Evolutionary conservation across 1,140 invertebrate species (phyloP), one percentile per base, ranked within the genome.

Genomic region (Manduca sexta): DNA sequence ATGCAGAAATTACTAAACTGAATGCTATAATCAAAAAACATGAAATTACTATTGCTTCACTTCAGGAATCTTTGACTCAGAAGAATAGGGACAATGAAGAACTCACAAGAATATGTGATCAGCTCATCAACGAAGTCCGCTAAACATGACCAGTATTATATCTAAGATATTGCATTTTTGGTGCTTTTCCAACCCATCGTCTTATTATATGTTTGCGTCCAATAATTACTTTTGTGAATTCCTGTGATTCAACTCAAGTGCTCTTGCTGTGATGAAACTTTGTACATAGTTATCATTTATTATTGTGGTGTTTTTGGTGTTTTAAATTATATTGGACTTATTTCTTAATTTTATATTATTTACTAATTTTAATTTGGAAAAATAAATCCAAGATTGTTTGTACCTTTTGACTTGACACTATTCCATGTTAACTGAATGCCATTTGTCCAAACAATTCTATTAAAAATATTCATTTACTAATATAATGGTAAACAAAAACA

Each of bases 41-140:
- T 61, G 93, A 94, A 67, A 87, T 94, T 43, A 90, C 88, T 46
- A 88, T 91, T 12, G 88, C 84, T 31, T 91, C 91, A 15, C 72
- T 93, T 41, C 89, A 92, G 64, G 90, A 91, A 61, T 89, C 89
- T 14, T 66, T 93, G 35, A 88, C 90, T 38, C 91, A 93, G 61
- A 93, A 93, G 79, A 87, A 87, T 1, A 89, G 89, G 63, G 92
- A 94, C 70, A 93, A 93, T 83, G 85, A 88, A 45, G 92, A 93
- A 75, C 70, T 94, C 46, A 90, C 92, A 26, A 89, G 89, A 76
- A 93, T 94, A 61, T 93, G 92, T 89, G 93, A 94, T 84, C 92
- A 94, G 70, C 86, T 94, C 0, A 93, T 94, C 60, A 88, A 89
- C 57, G 64, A 70, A 26, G 73, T 84, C 6, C 68, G 64, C 16